Percentiles rank a stretch among this genome's conserved stretches.
These are phyloP conservation scores for Cololabis saira DNA, from an alignment of 2,113 vertebrate species.

Conservation along the genomic window DNA sequence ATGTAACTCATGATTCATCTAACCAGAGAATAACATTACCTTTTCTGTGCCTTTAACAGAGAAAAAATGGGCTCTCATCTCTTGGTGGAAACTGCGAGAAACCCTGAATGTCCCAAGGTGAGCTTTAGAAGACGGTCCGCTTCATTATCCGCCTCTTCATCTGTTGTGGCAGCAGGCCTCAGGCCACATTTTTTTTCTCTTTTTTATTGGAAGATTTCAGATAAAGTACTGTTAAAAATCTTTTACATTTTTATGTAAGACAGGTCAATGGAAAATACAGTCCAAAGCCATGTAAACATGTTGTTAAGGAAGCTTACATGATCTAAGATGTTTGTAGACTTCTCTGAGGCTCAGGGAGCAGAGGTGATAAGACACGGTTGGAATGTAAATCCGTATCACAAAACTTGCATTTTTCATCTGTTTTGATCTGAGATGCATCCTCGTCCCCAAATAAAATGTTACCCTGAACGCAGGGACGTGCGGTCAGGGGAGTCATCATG, in stretches of 20 bases:
- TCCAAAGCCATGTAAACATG: slow-evolving; percentile 9
- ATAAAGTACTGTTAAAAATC: slow-evolving; percentile 24
- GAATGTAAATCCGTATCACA: background rate
- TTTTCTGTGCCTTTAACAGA: slow-evolving; percentile 74
- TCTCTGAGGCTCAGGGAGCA: slow-evolving; percentile 12
- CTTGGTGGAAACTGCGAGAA: slow-evolving; percentile 93
- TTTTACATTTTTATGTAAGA: slow-evolving; percentile 4
- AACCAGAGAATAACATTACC: slow-evolving; percentile 30
- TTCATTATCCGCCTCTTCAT: slow-evolving; percentile 14
- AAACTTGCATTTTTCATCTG: slow-evolving; percentile 2
- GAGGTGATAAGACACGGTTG: slow-evolving; percentile 22
- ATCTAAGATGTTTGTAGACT: slow-evolving; percentile 26
- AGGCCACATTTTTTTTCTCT: background rate
- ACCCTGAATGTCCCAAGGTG: slow-evolving; percentile 92
- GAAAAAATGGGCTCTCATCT: slow-evolving; percentile 94
- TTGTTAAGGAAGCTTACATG: background rate
- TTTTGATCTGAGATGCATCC: slow-evolving; percentile 16
- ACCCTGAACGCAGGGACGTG: no score
- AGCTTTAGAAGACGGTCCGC: slow-evolving; percentile 51
- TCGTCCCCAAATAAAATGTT: slow-evolving; percentile 1
- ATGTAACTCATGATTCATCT: background rate
- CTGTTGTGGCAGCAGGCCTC: background rate
- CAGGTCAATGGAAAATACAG: background rate
- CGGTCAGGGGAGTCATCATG: no score
- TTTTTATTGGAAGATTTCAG: slow-evolving; percentile 24